These are phyloP conservation scores for Chrysina gloriosa DNA, from an alignment of 2,888 invertebrate genomes.

Conservation along the genomic window DNA sequence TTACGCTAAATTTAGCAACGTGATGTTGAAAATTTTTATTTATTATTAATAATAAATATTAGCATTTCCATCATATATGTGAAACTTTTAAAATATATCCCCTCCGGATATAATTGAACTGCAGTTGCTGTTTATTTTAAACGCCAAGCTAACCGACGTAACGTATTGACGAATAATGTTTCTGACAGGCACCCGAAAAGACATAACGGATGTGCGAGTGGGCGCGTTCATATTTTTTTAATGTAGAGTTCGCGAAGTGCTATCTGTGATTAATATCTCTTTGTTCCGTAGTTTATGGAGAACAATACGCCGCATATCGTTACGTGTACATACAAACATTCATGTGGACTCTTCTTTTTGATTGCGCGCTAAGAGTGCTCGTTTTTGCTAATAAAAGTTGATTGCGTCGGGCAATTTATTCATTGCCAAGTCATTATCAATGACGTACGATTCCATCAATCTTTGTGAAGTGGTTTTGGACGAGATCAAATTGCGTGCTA, in stretches of 20 bases:
- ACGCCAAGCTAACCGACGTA: not conserved
- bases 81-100: not conserved
- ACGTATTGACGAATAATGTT: conserved; percentile 17
- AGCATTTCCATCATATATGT: too few relatives aligned
- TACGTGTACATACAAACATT: not conserved
- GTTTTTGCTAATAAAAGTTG: conserved; percentile 2
- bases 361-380: not conserved
- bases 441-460: not conserved
- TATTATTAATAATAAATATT: too few relatives aligned
- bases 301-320: conserved; percentile 4
- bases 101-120: not conserved
- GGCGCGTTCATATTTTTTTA: not conserved
- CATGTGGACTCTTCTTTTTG: not conserved
- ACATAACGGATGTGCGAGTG: not conserved
- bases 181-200: not conserved
- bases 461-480: not conserved
- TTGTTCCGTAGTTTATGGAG: conserved; percentile 23
- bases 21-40: too few relatives aligned
- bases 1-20: too few relatives aligned
- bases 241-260: conserved; percentile 3
- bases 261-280: conserved; percentile 28
- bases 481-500: not conserved
- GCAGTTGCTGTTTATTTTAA: not conserved
- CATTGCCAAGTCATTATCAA: conserved; percentile 1
- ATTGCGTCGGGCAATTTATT: conserved; percentile 2